Conservation (phyloP, 2,888 invertebrate species). For the Mystacides longicornis region DNA sequence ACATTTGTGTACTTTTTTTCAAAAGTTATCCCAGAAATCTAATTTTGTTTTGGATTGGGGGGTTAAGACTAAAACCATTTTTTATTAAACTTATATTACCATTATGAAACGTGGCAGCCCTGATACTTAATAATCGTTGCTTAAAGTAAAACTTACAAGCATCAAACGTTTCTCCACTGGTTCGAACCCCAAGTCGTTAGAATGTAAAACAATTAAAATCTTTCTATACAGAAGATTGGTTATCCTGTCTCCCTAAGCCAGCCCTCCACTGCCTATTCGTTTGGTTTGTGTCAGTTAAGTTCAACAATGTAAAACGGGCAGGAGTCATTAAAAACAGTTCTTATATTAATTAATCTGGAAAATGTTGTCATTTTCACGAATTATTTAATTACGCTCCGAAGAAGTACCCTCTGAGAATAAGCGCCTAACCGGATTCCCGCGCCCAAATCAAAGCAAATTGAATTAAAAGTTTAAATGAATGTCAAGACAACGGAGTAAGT, state of each 20-base stretch:
- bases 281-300: neutral
- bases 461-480: slow-evolving; percentile 25
- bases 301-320: neutral
- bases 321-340: neutral
- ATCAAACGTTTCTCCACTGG: no score
- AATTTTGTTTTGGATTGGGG: no score
- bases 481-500: slow-evolving; percentile 21
- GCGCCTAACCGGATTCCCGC: slow-evolving; percentile 19
- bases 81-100: no score
- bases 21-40: no score
- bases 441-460: slow-evolving; percentile 25
- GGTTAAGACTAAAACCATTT: no score
- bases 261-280: neutral
- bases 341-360: slow-evolving; percentile 11
- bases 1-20: no score
- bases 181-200: no score
- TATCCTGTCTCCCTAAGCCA: neutral
- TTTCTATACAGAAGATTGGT: no score
- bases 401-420: slow-evolving; percentile 16
- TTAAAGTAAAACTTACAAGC: no score
- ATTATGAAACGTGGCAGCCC: no score
- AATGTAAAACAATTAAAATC: no score
- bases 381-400: slow-evolving; percentile 21
- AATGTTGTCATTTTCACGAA: slow-evolving; percentile 14
- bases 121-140: no score